Conservation (phyloP, 2,113 vertebrate species). For the Pachyramphus minor region DNA sequence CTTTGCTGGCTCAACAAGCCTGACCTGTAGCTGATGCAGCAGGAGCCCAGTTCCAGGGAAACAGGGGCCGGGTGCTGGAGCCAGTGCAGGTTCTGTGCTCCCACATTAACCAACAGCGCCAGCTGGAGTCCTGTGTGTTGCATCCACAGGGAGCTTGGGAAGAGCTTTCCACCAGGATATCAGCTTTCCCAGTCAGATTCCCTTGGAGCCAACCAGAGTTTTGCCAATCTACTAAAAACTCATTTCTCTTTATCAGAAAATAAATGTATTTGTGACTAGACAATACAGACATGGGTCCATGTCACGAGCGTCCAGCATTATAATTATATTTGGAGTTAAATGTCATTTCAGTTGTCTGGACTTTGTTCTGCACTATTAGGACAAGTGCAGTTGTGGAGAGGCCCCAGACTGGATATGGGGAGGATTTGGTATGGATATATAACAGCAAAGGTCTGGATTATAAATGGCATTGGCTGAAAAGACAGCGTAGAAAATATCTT, state of each 20-base stretch:
- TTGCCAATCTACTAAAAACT: background rate
- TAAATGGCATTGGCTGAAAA: background rate
- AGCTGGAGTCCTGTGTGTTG: background rate
- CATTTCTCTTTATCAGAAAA: background rate
- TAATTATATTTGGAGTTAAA: background rate
- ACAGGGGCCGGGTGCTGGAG: background rate
- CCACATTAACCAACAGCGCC: slow-evolving; percentile 5
- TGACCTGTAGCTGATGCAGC: background rate
- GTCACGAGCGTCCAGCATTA: background rate
- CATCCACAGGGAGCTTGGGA: background rate
- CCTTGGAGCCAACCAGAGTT: background rate
- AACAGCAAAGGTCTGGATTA: background rate
- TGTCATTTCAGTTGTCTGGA: background rate
- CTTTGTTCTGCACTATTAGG: background rate
- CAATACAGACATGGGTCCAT: background rate
- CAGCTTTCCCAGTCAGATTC: background rate
- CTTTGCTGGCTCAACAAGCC: background rate
- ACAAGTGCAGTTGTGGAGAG: background rate
- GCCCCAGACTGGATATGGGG: background rate
- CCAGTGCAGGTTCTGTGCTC: background rate
- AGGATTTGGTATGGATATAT: background rate
- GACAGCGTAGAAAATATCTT: background rate
- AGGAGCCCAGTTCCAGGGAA: background rate
- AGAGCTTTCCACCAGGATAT: fast-evolving
- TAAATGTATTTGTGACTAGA: background rate